These are phyloP conservation scores for Erynnis tages DNA, from an alignment of 2,888 invertebrate genomes.

Conservation along the genomic window DNA sequence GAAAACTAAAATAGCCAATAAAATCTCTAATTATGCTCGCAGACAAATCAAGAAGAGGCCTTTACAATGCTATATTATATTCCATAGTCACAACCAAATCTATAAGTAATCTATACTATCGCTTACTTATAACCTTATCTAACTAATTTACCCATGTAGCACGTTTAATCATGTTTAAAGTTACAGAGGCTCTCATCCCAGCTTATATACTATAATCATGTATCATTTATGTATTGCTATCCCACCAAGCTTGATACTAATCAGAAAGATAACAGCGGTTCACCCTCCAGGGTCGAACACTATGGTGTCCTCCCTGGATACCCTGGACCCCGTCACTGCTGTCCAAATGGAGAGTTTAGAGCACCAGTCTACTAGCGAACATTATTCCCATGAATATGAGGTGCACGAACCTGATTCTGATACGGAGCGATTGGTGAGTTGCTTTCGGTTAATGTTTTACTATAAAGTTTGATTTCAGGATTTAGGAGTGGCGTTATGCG, in stretches of 20 bases:
- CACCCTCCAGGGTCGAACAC: slow-evolving; percentile 88
- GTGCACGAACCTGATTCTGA: slow-evolving; percentile 77
- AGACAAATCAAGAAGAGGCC: no score
- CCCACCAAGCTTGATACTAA: slow-evolving; percentile 74
- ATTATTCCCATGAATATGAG: slow-evolving; percentile 69
- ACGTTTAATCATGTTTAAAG: slow-evolving; percentile 21
- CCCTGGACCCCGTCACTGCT: slow-evolving; percentile 82
- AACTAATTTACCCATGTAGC: slow-evolving; percentile 7
- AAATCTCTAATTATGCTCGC: no score
- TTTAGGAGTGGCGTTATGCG: no score
- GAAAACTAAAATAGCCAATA: no score
- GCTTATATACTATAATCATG: slow-evolving; percentile 36
- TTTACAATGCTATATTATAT: no score
- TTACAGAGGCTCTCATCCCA: slow-evolving; percentile 35
- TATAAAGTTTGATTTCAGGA: no score
- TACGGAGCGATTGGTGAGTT: slow-evolving; percentile 70
- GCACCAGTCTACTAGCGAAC: slow-evolving; percentile 72
- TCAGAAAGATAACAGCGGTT: slow-evolving; percentile 77
- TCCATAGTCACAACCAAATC: no score
- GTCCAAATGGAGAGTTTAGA: slow-evolving; percentile 75
- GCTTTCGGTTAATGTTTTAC: background rate
- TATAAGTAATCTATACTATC: no score
- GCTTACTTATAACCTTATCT: slow-evolving; percentile 1
- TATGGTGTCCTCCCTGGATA: slow-evolving; percentile 89
- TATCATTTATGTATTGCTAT: slow-evolving; percentile 43